phyloP scores from a whole-genome alignment of 2,797 vertebrate species.

The Furcifer pardalis region DNA sequence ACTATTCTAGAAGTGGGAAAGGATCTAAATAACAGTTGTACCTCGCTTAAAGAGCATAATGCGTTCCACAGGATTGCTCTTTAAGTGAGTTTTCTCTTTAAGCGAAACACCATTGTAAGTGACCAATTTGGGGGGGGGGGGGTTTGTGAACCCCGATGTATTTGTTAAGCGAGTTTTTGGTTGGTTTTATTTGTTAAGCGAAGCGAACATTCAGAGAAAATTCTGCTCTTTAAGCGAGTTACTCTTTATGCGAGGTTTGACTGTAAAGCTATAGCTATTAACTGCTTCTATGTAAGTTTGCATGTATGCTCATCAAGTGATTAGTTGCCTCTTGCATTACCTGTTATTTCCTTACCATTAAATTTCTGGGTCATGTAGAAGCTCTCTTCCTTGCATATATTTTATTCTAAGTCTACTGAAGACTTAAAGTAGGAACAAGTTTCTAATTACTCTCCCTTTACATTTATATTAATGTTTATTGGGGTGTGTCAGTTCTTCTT shows the following conservation, averaged over 20 bases:
- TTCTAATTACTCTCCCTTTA: neutral
- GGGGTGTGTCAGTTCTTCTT: conserved; percentile 46
- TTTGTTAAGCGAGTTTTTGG: too few relatives aligned
- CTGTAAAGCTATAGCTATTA: neutral
- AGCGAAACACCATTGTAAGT: too few relatives aligned
- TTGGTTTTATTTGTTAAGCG: too few relatives aligned
- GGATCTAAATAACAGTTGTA: neutral
- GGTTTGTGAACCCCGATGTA: too few relatives aligned
- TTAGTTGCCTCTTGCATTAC: neutral
- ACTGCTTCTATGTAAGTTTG: conserved; percentile 22
- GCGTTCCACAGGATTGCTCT: too few relatives aligned
- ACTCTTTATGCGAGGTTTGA: too few relatives aligned
- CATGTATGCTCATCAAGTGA: neutral
- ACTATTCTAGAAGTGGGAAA: neutral
- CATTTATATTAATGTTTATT: neutral
- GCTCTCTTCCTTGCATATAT: neutral
- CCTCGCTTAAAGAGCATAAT: too few relatives aligned
- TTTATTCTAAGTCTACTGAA: neutral
- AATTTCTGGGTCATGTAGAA: neutral
- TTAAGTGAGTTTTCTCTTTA: too few relatives aligned
- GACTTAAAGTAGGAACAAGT: neutral
- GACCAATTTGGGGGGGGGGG: too few relatives aligned
- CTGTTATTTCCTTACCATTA: neutral
- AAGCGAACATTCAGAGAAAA: too few relatives aligned
- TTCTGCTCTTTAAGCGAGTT: too few relatives aligned